Base-by-base conservation (phyloP, 2,113 vertebrate genomes). In the Oreochromis tanganicae region DNA sequence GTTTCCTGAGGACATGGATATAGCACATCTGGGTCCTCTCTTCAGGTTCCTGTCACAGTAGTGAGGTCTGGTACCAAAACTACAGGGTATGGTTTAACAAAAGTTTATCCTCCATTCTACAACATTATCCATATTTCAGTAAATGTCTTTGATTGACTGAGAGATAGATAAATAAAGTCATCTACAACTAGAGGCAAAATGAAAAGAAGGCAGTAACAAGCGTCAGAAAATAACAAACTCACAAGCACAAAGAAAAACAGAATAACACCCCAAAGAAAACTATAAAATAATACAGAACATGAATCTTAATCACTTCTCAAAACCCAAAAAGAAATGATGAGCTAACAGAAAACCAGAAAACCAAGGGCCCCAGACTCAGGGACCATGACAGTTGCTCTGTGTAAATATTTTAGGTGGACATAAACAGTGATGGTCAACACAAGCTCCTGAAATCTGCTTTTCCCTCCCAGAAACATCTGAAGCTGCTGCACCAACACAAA, bases 191-290 rank as follows among this genome's bases (percentile, higher is more conserved):
- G 34, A 68, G 34, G 6, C n/a, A 38, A 38, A 66, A 68, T 21
- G 0, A 21, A 13, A 68, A 68, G 34, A 68, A 21, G 63, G 34
- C 36, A 2, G 2, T 41, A 41, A 21, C 63, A 68, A 2, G 11
- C 11, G 0, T 41, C 36, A 21, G 36, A 41, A 68, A 41, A 68
- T 68, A 68, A 68, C 11, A 14, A 68, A 68, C 3, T 0, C 57
- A 61, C 4, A 55, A 55, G 57, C 57, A 61, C 32, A 68, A 68
- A 38, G 34, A 0, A 11, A 11, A 21, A 68, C 34, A 68, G 41
- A 68, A 68, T 41, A 68, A 68, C 36, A 38, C 10, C 19, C 0
- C 32, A 12, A 66, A 66, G 17, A 66, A 66, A 66, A 38, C 61
- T 1, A 38, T 2, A 13, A 66, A 38, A 13, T 66, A 66, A 66